phyloP scores from a whole-genome alignment of 2,888 invertebrate species.

The Agriopis aurantiaria region DNA sequence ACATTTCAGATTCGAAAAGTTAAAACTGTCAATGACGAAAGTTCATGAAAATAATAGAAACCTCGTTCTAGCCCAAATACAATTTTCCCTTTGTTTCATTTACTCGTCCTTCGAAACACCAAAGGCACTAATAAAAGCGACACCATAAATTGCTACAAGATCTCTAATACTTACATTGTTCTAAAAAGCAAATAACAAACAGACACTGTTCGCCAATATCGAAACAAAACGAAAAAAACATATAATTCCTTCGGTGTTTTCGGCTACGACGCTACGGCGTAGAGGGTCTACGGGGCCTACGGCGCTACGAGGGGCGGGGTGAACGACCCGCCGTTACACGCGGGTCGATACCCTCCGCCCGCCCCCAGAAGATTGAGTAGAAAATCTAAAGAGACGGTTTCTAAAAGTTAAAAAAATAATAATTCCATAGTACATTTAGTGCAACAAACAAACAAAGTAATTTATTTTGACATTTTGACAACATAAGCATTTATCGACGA shows the following conservation, averaged over 20 bases:
- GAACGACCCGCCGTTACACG: conserved; percentile 74
- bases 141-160: conserved; percentile 41
- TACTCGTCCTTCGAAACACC: conserved; percentile 25
- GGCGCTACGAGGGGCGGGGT: conserved; percentile 61
- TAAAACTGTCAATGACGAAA: not conserved
- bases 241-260: conserved; percentile 53
- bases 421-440: no score
- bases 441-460: no score
- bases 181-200: conserved; percentile 59
- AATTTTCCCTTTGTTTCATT: conserved; percentile 13
- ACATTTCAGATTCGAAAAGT: no score
- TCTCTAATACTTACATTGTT: conserved; percentile 56
- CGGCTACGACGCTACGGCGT: conserved; percentile 56
- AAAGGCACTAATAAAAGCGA: conserved; percentile 40
- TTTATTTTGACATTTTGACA: no score
- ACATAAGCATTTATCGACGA: no score
- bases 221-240: conserved; percentile 55
- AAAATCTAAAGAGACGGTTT: not conserved
- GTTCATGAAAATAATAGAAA: not conserved
- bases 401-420: no score
- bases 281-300: conserved; percentile 50
- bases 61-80: not conserved
- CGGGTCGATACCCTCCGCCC: conserved; percentile 76
- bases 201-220: conserved; percentile 53
- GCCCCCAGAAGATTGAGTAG: conserved; percentile 32